phyloP scores from a whole-genome alignment of 2,797 vertebrate genomes.

The Cichlasoma orientale region DNA sequence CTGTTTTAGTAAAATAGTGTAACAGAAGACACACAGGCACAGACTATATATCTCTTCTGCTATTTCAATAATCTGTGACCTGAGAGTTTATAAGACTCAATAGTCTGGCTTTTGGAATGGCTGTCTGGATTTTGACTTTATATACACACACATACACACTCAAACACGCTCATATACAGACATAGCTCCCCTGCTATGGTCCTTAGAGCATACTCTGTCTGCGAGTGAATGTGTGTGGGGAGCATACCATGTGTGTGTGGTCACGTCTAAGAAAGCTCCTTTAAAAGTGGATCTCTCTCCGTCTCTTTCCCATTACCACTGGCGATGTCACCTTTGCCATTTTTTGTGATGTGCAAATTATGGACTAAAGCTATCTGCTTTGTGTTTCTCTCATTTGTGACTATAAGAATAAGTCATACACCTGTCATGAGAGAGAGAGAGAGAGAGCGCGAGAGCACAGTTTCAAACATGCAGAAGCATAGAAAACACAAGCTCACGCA shows the following conservation, averaged over 20 bases:
- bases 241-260: conserved; percentile 81
- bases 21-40: conserved; percentile 44
- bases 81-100: conserved; percentile 78
- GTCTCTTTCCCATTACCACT: conserved; percentile 25
- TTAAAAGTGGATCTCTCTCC: conserved; percentile 57
- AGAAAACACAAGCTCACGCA: conserved; percentile 18
- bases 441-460: neutral
- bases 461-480: conserved; percentile 30
- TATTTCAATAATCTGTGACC: conserved; percentile 80
- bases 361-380: conserved; percentile 15
- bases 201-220: conserved; percentile 65
- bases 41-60: conserved; percentile 71
- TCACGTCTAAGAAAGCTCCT: conserved; percentile 72
- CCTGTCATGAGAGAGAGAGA: conserved; percentile 13
- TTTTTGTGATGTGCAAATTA: conserved; percentile 26
- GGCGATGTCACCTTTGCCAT: conserved; percentile 53
- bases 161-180: conserved; percentile 42
- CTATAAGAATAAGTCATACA: conserved; percentile 39
- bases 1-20: conserved; percentile 38
- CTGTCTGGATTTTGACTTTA: conserved; percentile 79
- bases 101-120: conserved; percentile 77
- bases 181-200: conserved; percentile 68
- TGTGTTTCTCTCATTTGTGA: conserved; percentile 33
- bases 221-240: conserved; percentile 55
- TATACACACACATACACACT: conserved; percentile 45